A percentile compares a stretch with the other conserved stretches of the same genome.
These are phyloP conservation scores for Yponomeuta cagnagella DNA, from an alignment of 2,888 invertebrate species.

Conservation along the genomic window DNA sequence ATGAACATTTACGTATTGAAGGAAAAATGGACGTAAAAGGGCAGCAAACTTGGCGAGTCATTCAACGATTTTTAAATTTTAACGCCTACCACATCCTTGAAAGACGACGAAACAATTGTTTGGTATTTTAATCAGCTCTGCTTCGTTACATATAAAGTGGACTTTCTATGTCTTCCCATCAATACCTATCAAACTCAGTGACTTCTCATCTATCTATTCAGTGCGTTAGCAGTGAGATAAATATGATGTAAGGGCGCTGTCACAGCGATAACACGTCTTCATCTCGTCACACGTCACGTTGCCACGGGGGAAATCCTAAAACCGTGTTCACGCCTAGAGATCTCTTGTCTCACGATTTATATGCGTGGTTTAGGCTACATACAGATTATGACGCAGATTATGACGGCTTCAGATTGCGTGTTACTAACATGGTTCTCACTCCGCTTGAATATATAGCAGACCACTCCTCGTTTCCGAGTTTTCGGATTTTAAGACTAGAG, in stretches of 20 bases:
- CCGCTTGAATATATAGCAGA: too few relatives aligned
- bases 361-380: conserved; percentile 22
- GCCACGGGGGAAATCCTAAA: conserved; percentile 42
- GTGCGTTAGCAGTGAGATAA: conserved; percentile 1
- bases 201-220: not conserved
- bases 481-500: too few relatives aligned
- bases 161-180: too few relatives aligned
- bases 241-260: conserved; percentile 1
- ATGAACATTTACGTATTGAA: too few relatives aligned
- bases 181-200: not conserved
- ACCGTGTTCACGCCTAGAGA: conserved; percentile 29
- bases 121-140: too few relatives aligned
- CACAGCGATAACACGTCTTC: conserved; percentile 21
- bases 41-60: too few relatives aligned
- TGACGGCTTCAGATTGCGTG: not conserved
- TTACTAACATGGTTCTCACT: not conserved
- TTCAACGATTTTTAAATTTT: too few relatives aligned
- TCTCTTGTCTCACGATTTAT: conserved; percentile 37
- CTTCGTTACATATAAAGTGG: not conserved
- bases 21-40: too few relatives aligned
- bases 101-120: too few relatives aligned
- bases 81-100: too few relatives aligned
- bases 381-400: conserved; percentile 24
- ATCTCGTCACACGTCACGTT: conserved; percentile 20
- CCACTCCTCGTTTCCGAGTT: too few relatives aligned